phyloP scores from a whole-genome alignment of 2,113 vertebrate genomes.

The Danionella cerebrum region DNA sequence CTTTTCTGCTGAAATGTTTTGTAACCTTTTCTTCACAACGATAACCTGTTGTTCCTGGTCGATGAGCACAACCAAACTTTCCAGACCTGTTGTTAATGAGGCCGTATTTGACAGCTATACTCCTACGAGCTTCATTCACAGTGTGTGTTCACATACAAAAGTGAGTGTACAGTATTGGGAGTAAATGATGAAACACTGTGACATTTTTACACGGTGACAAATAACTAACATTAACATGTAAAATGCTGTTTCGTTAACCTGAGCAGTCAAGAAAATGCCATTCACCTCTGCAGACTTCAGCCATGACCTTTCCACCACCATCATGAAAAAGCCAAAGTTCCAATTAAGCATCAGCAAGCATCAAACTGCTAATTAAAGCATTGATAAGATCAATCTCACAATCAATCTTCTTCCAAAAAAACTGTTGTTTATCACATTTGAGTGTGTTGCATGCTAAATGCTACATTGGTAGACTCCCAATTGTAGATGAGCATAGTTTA shows the following conservation, averaged over 20 bases:
- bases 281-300: neutral
- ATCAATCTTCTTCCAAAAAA: neutral
- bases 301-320: neutral
- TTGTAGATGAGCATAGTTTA: no score
- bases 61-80: neutral
- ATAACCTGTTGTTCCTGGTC: neutral
- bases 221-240: neutral
- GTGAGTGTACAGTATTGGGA: neutral
- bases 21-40: neutral
- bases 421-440: neutral
- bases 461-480: no score
- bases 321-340: neutral
- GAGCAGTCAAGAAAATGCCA: neutral
- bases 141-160: neutral
- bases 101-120: neutral
- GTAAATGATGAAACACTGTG: slow-evolving; percentile 25
- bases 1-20: neutral
- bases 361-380: neutral
- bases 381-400: neutral
- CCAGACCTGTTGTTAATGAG: slow-evolving; percentile 10
- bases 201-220: slow-evolving; percentile 4
- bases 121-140: neutral
- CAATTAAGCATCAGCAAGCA: neutral
- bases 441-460: no score
- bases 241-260: neutral